Conservation (phyloP, 2,113 vertebrate species). For the Aythya baeri region DNA sequence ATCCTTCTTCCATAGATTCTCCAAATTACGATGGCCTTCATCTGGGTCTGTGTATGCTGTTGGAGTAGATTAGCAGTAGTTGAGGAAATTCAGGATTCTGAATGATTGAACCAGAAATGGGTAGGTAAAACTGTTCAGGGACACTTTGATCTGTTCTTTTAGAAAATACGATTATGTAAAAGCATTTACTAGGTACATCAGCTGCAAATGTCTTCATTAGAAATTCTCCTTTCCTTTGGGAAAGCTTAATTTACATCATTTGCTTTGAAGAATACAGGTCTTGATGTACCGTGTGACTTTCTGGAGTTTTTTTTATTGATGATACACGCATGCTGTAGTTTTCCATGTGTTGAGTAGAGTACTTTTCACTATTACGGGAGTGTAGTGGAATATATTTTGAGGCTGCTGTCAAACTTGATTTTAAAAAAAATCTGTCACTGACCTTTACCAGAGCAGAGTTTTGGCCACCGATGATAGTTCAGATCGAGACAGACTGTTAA, state of each 20-base stretch:
- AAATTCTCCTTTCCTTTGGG: background rate
- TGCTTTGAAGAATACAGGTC: background rate
- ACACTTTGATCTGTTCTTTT: background rate
- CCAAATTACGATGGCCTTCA: background rate
- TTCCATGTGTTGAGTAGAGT: background rate
- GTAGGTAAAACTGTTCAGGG: background rate
- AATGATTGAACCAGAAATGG: background rate
- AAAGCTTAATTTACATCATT: background rate
- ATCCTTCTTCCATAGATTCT: background rate
- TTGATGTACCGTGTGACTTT: background rate
- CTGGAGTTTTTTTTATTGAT: background rate
- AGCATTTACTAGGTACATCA: background rate
- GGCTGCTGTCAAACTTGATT: background rate
- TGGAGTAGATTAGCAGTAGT: background rate
- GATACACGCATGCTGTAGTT: background rate
- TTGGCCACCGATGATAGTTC: background rate
- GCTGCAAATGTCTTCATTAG: background rate
- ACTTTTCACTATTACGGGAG: background rate
- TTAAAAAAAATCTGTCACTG: background rate
- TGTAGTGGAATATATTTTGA: background rate
- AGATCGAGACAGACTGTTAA: background rate
- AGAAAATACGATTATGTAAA: background rate
- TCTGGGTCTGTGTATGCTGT: accelerated
- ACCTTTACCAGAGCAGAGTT: background rate
- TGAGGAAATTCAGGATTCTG: background rate